Evolutionary conservation across 2,888 invertebrate genomes (phyloP).

Genomic region (Calliphora vomitoria): DNA sequence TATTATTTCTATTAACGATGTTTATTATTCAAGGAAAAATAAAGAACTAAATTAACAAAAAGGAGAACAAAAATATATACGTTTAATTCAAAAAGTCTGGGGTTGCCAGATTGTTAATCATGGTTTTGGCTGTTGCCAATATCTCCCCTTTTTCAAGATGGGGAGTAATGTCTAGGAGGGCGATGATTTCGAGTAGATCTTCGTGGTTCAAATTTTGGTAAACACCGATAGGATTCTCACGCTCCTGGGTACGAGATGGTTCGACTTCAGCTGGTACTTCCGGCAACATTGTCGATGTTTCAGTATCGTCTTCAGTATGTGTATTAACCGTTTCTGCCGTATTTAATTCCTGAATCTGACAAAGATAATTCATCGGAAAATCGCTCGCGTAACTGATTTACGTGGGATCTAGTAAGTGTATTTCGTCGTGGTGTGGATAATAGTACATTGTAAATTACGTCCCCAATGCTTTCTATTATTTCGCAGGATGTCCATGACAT

Average conservation of each 20-base stretch:
- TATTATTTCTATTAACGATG: too few species aligned
- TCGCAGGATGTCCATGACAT: constrained; percentile 25
- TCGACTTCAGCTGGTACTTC: too few species aligned
- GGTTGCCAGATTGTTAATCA: too few species aligned
- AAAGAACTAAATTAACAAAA: too few species aligned
- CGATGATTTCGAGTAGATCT: background rate
- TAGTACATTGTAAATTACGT: constrained; percentile 30
- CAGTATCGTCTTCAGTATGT: background rate
- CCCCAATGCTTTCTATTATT: constrained; percentile 17
- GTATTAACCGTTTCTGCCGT: background rate
- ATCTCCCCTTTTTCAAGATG: constrained; percentile 39
- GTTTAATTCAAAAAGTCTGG: too few species aligned
- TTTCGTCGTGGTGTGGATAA: background rate
- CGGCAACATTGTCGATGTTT: too few species aligned
- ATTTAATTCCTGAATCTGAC: background rate
- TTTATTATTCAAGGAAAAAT: too few species aligned
- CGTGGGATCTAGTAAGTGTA: constrained; percentile 33
- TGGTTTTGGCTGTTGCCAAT: constrained; percentile 19
- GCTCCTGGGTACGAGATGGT: too few species aligned
- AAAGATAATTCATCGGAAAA: background rate
- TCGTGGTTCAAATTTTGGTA: background rate
- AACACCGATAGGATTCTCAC: background rate
- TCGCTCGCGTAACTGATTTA: constrained; percentile 32
- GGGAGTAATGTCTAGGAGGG: constrained; percentile 1
- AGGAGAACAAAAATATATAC: too few species aligned